Percentiles rank a stretch among this genome's conserved stretches.
Conservation (phyloP, 2,797 vertebrate species). For the Labeo calbasu region DNA sequence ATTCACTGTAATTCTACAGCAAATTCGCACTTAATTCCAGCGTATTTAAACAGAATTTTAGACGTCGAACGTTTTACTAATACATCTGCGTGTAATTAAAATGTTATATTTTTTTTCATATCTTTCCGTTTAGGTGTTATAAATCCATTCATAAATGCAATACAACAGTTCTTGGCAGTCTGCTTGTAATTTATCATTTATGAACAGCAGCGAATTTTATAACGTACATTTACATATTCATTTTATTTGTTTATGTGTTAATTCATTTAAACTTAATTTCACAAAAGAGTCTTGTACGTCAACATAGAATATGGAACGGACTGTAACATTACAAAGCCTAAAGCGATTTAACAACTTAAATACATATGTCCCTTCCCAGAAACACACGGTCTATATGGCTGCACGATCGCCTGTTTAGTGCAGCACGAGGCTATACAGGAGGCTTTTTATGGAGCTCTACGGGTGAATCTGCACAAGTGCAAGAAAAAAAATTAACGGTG, state of each 20-base stretch:
- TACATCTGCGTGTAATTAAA: not conserved
- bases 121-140: not conserved
- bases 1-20: not conserved
- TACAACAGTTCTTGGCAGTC: not conserved
- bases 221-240: not conserved
- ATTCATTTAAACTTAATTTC: not conserved
- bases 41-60: not conserved
- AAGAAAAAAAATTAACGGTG: not conserved
- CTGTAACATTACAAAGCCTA: not conserved
- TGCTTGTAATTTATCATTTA: not conserved
- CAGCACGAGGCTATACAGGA: not conserved
- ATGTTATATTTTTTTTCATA: not conserved
- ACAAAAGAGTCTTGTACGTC: not conserved
- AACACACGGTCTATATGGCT: not conserved
- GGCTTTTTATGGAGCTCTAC: not conserved
- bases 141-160: not conserved
- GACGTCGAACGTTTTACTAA: not conserved
- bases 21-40: not conserved
- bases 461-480: constrained; percentile 16
- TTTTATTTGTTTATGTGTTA: not conserved
- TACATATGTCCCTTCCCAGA: not conserved
- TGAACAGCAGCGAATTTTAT: not conserved
- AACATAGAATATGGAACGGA: not conserved
- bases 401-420: not conserved
- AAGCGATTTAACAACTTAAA: not conserved